phyloP scores from a whole-genome alignment of 2,113 vertebrate genomes.

The Myodes glareolus region DNA sequence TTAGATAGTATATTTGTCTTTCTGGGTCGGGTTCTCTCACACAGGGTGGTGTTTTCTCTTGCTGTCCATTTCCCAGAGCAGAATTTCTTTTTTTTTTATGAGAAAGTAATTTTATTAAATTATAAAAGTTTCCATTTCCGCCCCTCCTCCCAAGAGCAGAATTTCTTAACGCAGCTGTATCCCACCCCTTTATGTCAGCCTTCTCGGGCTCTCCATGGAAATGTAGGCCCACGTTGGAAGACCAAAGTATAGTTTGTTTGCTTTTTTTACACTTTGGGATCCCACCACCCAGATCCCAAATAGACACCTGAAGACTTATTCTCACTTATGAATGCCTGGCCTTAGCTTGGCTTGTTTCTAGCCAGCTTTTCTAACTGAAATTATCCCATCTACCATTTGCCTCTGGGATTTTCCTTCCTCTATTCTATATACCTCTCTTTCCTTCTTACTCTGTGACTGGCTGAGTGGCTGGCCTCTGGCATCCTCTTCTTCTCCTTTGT shows the following conservation, averaged over 20 bases:
- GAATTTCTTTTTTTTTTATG: too few species aligned
- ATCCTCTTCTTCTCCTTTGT: background rate
- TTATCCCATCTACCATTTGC: background rate
- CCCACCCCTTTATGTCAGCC: background rate
- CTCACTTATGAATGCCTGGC: background rate
- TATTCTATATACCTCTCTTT: background rate
- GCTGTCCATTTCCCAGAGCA: too few species aligned
- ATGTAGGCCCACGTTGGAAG: background rate
- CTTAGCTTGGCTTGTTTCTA: background rate
- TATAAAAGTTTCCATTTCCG: too few species aligned
- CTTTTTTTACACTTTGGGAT: background rate
- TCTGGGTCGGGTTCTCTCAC: too few species aligned
- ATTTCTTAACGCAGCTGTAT: too few species aligned
- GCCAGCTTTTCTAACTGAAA: background rate
- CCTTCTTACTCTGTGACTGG: background rate
- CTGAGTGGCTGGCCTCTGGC: too few species aligned
- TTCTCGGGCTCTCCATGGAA: background rate
- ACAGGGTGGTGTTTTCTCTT: too few species aligned
- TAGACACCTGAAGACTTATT: background rate
- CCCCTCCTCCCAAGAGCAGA: too few species aligned
- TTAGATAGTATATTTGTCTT: too few species aligned
- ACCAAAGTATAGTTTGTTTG: background rate
- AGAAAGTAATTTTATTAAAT: too few species aligned
- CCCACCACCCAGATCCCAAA: background rate
- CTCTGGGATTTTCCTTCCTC: background rate